These are phyloP conservation scores for Altica lythri DNA, from an alignment of 2,888 invertebrate genomes.

Conservation along the genomic window DNA sequence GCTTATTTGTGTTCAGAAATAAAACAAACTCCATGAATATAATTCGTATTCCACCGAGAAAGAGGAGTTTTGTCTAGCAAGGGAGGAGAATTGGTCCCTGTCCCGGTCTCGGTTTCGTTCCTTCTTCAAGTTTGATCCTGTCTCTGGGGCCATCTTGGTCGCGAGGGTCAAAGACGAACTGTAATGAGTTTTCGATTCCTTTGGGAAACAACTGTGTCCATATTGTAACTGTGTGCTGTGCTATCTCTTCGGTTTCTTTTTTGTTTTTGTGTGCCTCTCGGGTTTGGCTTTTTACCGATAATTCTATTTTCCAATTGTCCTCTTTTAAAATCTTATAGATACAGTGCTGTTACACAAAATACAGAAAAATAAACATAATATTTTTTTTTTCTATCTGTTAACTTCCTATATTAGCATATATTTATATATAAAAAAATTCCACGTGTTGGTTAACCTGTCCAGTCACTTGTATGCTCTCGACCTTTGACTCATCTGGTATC, in stretches of 20 bases:
- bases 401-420: no score
- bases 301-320: conserved; percentile 31
- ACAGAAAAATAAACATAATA: no score
- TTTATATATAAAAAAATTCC: no score
- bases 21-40: conserved; percentile 22
- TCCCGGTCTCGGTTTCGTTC: conserved; percentile 34
- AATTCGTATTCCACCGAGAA: conserved; percentile 33
- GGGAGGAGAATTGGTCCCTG: conserved; percentile 31
- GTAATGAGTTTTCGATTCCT: conserved; percentile 58
- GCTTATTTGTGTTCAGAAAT: conserved; percentile 18
- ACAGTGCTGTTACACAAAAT: not conserved
- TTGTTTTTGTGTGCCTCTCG: conserved; percentile 28
- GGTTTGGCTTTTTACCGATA: conserved; percentile 32
- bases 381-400: no score
- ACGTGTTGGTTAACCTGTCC: no score
- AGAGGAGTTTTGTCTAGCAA: conserved; percentile 38
- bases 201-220: conserved; percentile 48
- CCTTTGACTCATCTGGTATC: conserved; percentile 3
- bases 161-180: conserved; percentile 55
- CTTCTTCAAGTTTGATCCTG: conserved; percentile 51
- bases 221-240: conserved; percentile 43
- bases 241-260: conserved; percentile 18
- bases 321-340: conserved; percentile 7
- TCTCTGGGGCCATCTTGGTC: conserved; percentile 51
- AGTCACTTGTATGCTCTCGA: no score